These are phyloP conservation scores for Nerophis lumbriciformis DNA, from an alignment of 2,113 vertebrate genomes.

Conservation along the genomic window DNA sequence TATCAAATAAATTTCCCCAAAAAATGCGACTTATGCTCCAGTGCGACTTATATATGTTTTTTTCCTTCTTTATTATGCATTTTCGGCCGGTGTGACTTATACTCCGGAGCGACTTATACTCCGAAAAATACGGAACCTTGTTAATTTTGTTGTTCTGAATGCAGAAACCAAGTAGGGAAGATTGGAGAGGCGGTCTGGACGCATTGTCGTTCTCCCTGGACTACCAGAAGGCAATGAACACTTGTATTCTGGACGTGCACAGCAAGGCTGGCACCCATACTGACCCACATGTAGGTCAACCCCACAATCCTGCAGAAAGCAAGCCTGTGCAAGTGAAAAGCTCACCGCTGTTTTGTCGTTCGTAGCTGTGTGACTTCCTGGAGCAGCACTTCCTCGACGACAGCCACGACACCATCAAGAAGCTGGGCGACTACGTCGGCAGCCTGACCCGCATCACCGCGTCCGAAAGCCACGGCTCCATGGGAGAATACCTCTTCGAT, in stretches of 20 bases:
- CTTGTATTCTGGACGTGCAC: slow-evolving; percentile 60
- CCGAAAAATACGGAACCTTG: no score
- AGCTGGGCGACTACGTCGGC: slow-evolving; percentile 61
- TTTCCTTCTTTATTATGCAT: no score
- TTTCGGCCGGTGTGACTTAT: no score
- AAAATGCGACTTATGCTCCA: no score
- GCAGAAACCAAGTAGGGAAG: slow-evolving; percentile 66
- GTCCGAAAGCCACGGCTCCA: slow-evolving; percentile 43
- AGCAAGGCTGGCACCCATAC: slow-evolving; percentile 36
- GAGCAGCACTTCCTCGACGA: slow-evolving; percentile 64
- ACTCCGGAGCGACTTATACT: no score
- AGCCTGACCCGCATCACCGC: slow-evolving; percentile 56
- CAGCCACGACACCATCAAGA: slow-evolving; percentile 70
- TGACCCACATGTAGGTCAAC: slow-evolving; percentile 64
- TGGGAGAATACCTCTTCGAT: slow-evolving; percentile 76
- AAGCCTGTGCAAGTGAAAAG: no score
- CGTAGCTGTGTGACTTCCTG: slow-evolving; percentile 69
- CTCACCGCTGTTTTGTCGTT: background rate
- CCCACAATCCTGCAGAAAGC: no score
- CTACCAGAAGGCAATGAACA: slow-evolving; percentile 68
- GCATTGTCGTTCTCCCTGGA: slow-evolving; percentile 68
- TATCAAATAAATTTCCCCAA: no score
- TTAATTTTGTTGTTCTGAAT: background rate
- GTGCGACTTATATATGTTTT: no score
- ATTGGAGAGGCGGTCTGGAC: slow-evolving; percentile 68